Evolutionary conservation across 2,888 invertebrate species (phyloP).

Genomic region (Plagiodera versicolora): DNA sequence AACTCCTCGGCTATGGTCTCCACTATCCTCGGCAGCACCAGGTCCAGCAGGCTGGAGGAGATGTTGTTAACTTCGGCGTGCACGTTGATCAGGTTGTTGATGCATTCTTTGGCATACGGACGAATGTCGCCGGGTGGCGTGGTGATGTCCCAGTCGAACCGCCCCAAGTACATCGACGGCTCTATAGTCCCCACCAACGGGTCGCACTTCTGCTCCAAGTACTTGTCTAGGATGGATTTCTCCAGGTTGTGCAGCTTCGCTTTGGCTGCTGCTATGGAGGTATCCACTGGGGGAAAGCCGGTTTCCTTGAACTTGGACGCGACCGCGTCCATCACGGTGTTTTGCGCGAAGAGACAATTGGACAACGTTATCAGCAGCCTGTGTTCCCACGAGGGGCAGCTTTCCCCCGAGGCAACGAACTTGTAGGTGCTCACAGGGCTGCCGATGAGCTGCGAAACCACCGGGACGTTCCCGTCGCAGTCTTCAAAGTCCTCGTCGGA

Average conservation of each 20-base stretch:
- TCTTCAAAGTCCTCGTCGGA: slow-evolving; percentile 69
- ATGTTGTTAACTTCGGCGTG: slow-evolving; percentile 77
- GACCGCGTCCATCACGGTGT: slow-evolving; percentile 72
- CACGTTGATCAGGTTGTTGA: slow-evolving; percentile 79
- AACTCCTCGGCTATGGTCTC: slow-evolving; percentile 93
- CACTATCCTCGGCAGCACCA: slow-evolving; percentile 75
- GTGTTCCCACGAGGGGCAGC: slow-evolving; percentile 72
- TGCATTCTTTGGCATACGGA: slow-evolving; percentile 87
- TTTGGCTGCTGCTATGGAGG: slow-evolving; percentile 70
- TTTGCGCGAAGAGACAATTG: slow-evolving; percentile 84
- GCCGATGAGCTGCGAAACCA: slow-evolving; percentile 67
- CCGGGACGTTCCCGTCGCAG: slow-evolving; percentile 57
- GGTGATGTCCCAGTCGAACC: slow-evolving; percentile 82
- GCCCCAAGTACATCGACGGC: slow-evolving; percentile 91
- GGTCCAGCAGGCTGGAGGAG: slow-evolving; percentile 75
- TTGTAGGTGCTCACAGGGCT: slow-evolving; percentile 57
- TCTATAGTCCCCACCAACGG: slow-evolving; percentile 95
- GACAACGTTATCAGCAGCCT: slow-evolving; percentile 82
- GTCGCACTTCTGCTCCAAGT: slow-evolving; percentile 88
- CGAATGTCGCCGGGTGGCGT: slow-evolving; percentile 75
- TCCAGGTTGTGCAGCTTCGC: slow-evolving; percentile 65
- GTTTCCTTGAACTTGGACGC: slow-evolving; percentile 67
- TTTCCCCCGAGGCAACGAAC: slow-evolving; percentile 35
- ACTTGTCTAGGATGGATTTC: slow-evolving; percentile 72
- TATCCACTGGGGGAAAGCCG: slow-evolving; percentile 71